A percentile compares a stretch with the other conserved stretches of the same genome.
These are phyloP conservation scores for Meganola albula DNA, from an alignment of 2,888 invertebrate species.

Conservation along the genomic window DNA sequence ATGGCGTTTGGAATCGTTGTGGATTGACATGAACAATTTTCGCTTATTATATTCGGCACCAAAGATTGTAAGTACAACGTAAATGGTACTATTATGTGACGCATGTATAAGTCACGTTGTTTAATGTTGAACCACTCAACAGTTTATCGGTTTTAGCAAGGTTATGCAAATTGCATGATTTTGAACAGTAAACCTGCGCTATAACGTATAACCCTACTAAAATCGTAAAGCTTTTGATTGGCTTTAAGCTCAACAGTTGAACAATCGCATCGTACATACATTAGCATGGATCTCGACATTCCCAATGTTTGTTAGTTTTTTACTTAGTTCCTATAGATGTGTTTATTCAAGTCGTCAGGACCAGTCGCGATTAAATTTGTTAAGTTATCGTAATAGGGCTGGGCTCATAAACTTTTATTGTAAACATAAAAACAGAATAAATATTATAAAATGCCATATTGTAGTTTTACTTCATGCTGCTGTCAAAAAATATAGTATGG, in stretches of 20 bases:
- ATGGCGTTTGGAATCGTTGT: slow-evolving; percentile 30
- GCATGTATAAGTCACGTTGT: no score
- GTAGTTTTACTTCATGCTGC: slow-evolving; percentile 7
- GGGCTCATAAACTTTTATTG: slow-evolving; percentile 31
- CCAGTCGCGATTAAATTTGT: slow-evolving; percentile 29
- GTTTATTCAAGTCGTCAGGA: slow-evolving; percentile 35
- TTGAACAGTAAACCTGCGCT: no score
- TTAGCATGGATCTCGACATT: slow-evolving; percentile 66
- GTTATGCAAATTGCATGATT: no score
- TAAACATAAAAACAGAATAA: slow-evolving; percentile 28
- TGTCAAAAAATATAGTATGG: background rate
- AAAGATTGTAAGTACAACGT: slow-evolving; percentile 64
- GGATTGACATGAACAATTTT: slow-evolving; percentile 28
- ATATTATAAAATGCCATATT: slow-evolving; percentile 20
- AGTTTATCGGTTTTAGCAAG: no score
- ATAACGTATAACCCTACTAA: no score
- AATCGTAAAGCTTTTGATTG: no score
- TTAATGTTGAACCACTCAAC: no score
- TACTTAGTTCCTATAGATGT: slow-evolving; percentile 37
- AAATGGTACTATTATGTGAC: slow-evolving; percentile 18
- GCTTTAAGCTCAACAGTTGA: slow-evolving; percentile 29
- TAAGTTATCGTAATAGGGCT: slow-evolving; percentile 31
- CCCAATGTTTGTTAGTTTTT: slow-evolving; percentile 48
- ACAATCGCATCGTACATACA: no score
- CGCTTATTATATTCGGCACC: slow-evolving; percentile 48